Evolutionary conservation across 2,888 invertebrate species (phyloP), one percentile per base, ranked within the genome.

Genomic region (Ectobius pallidus): DNA sequence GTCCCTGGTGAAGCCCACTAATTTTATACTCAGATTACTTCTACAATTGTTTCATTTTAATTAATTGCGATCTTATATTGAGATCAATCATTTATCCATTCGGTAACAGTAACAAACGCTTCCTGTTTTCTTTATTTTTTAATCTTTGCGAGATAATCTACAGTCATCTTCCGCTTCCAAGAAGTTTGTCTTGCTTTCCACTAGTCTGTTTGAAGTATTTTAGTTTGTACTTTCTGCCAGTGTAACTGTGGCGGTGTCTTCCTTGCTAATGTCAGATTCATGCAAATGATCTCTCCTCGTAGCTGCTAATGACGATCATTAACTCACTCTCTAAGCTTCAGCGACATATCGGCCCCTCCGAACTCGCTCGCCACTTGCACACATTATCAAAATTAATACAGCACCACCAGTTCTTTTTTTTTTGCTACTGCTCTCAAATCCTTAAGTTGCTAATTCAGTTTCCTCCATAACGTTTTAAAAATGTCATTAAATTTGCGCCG

Each of bases 231-330:
- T 46, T 65, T 20, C 58, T 58, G 46, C 44, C 52, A n/a, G 61
- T 22, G 32, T 61, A 22, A 55, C 42, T 42, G 39, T 39, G 63
- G 42, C 20, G 62, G 18, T 42, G 22, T 63, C 63, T 58, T 58
- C 67, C n/a, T 30, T 62, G 68, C 73, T 73, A 73, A 73, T 71
- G 73, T 62, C 73, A 68, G 34, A 39, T 67, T 67, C 34, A 73
- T 73, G 73, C 73, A 73, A 73, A 73, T 73, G 61, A 65, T 65
- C 44, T 65, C 70, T 65, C 42, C 58, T 71, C 68, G 32, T 6
- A 70, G 67, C 61, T 71, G 70, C 70, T 70, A 73, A 70, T 73
- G 73, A 70, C 70, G 16, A 58, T 71, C 73, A 73, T 73, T 73
- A 73, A 71, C 67, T 67, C 58, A 30, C 70, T 65, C 73, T 58